These are phyloP conservation scores for Noctilio leporinus DNA, from an alignment of 2,113 vertebrate species.

Conservation along the genomic window DNA sequence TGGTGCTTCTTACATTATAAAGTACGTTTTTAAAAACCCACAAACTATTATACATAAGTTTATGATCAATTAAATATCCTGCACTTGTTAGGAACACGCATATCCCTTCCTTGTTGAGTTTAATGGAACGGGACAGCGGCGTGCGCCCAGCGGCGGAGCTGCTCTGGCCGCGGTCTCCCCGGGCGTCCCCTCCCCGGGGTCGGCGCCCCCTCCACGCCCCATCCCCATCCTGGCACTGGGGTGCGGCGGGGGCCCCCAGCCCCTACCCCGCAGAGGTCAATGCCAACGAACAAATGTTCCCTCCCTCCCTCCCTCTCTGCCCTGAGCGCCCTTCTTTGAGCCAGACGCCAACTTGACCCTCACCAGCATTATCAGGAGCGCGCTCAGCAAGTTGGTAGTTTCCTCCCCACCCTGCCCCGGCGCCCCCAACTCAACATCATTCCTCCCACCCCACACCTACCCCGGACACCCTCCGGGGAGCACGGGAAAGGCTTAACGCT, in stretches of 20 bases:
- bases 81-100: conserved; percentile 72
- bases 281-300: conserved; percentile 67
- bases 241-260: conserved; percentile 25
- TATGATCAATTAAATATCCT: conserved; percentile 68
- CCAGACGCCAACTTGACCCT: conserved; percentile 75
- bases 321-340: conserved; percentile 72
- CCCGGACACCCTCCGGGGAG: conserved; percentile 30
- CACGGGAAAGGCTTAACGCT: conserved; percentile 49
- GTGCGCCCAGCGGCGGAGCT: conserved; percentile 50
- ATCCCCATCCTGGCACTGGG: conserved; percentile 9
- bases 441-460: not conserved
- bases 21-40: conserved; percentile 68
- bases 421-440: conserved; percentile 16
- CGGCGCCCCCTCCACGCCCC: conserved; percentile 28
- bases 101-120: conserved; percentile 72
- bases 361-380: conserved; percentile 74
- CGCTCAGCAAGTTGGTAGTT: conserved; percentile 70
- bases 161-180: conserved; percentile 60
- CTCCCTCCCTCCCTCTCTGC: not conserved
- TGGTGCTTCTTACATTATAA: conserved; percentile 75
- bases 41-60: conserved; percentile 73
- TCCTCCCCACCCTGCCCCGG: not conserved
- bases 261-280: conserved; percentile 65
- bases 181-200: conserved; percentile 42
- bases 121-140: conserved; percentile 72